phyloP scores from a whole-genome alignment of 2,888 invertebrate species.

The Hirtodrosophila trivittata region DNA sequence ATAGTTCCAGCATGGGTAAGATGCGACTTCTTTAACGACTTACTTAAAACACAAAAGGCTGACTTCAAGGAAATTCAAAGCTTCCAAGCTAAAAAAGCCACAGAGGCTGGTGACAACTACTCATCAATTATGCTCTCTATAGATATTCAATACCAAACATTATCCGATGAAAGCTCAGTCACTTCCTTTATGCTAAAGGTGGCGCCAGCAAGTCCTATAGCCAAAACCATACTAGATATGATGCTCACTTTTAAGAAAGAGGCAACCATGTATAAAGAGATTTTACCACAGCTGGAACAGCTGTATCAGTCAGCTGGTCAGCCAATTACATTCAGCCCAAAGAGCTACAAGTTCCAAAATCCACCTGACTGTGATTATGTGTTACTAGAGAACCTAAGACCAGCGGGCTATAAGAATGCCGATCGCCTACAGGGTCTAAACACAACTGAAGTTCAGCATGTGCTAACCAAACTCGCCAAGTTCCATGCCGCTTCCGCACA shows the following conservation, averaged over 20 bases:
- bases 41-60: slow-evolving; percentile 45
- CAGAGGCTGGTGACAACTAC: slow-evolving; percentile 70
- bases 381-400: slow-evolving; percentile 72
- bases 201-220: slow-evolving; percentile 10
- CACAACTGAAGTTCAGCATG: slow-evolving; percentile 66
- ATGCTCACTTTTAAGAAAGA: slow-evolving; percentile 70
- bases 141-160: slow-evolving; percentile 40
- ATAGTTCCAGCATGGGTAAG: slow-evolving; percentile 58
- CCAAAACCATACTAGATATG: slow-evolving; percentile 22
- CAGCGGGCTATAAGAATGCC: slow-evolving; percentile 66
- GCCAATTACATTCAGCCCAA: slow-evolving; percentile 59
- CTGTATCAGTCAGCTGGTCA: slow-evolving; percentile 57
- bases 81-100: slow-evolving; percentile 55
- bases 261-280: slow-evolving; percentile 52
- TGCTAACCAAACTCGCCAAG: slow-evolving; percentile 74
- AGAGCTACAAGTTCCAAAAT: slow-evolving; percentile 44
- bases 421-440: slow-evolving; percentile 74
- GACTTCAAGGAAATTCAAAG: slow-evolving; percentile 50
- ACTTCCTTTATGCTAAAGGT: slow-evolving; percentile 64
- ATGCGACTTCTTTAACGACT: slow-evolving; percentile 48
- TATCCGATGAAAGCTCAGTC: slow-evolving; percentile 6
- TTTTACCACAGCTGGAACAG: slow-evolving; percentile 56
- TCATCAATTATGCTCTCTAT: slow-evolving; percentile 62
- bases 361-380: slow-evolving; percentile 49
- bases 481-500: slow-evolving; percentile 81